A percentile compares a stretch with the other conserved stretches of the same genome.
Evolutionary conservation across 2,113 vertebrate genomes (phyloP).

Genomic region (Narcine bancroftii): DNA sequence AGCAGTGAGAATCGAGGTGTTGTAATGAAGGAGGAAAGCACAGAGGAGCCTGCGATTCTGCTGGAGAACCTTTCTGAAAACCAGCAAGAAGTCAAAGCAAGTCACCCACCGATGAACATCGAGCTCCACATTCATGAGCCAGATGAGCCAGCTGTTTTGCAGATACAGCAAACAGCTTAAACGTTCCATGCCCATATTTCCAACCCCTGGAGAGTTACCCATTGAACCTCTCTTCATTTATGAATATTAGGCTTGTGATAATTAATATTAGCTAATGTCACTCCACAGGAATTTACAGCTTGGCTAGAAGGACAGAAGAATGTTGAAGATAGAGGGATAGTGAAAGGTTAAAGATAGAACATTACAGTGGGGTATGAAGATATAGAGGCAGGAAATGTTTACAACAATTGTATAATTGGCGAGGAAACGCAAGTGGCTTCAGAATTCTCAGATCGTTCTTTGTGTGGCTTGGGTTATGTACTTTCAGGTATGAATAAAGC

Average conservation of each 20-base stretch:
- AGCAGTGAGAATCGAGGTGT: conserved; percentile 57
- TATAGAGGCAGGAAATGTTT: not conserved
- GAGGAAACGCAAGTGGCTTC: not conserved
- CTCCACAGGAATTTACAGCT: too few relatives aligned
- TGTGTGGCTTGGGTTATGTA: not conserved
- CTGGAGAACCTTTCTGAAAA: not conserved
- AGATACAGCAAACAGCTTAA: conserved; percentile 51
- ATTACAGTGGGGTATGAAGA: not conserved
- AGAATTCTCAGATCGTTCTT: not conserved
- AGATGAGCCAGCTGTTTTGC: conserved; percentile 51
- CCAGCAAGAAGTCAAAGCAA: not conserved
- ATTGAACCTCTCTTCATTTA: not conserved
- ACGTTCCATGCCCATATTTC: too few relatives aligned
- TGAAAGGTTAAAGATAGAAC: not conserved
- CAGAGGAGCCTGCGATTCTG: not conserved
- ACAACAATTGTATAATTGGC: not conserved
- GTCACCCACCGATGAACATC: not conserved
- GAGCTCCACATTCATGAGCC: conserved; percentile 45
- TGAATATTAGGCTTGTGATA: not conserved
- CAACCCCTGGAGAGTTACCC: not conserved
- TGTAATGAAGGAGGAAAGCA: conserved; percentile 18
- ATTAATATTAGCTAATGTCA: conserved; percentile 27
- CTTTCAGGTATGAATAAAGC: not conserved
- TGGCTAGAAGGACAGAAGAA: not conserved
- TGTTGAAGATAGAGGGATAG: not conserved